These are phyloP conservation scores for Epinotia nisella DNA, from an alignment of 2,888 invertebrate genomes.

Conservation along the genomic window DNA sequence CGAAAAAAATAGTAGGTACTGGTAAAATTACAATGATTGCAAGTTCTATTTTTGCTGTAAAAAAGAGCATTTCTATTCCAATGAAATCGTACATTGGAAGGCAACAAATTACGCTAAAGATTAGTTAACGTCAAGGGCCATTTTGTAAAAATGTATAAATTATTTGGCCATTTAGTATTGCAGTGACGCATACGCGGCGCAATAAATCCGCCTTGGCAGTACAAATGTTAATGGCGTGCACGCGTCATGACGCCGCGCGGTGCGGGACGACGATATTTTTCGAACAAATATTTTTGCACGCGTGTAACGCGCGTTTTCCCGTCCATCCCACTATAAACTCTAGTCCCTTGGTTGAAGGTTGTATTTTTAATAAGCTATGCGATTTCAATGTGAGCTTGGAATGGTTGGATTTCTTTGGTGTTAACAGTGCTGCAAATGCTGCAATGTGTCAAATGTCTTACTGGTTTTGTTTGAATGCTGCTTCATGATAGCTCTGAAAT, in stretches of 20 bases:
- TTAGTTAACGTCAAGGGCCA: conserved; percentile 48
- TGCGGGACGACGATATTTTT: conserved; percentile 33
- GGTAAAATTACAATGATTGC: not conserved
- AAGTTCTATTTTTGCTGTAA: not conserved
- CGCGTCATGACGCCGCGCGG: conserved; percentile 34
- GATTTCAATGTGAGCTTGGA: conserved; percentile 6
- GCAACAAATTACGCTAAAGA: conserved; percentile 46
- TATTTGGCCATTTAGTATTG: conserved; percentile 61
- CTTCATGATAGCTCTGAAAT: conserved; percentile 14
- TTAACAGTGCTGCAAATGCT: conserved; percentile 33
- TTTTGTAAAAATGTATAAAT: conserved; percentile 52
- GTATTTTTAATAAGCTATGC: not conserved
- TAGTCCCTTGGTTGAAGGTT: not conserved
- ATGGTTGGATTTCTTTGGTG: conserved; percentile 15
- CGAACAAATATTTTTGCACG: conserved; percentile 16
- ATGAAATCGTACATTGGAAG: not conserved
- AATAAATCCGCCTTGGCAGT: conserved; percentile 43
- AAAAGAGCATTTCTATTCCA: not conserved
- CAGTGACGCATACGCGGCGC: conserved; percentile 50
- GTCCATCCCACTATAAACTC: not conserved
- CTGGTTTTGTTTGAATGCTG: conserved; percentile 36
- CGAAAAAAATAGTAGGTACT: too few species aligned
- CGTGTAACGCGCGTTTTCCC: not conserved
- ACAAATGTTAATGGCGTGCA: conserved; percentile 38
- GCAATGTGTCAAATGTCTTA: conserved; percentile 42